Conservation (phyloP, 2,888 invertebrate species). For the Megalurothrips usitatus region DNA sequence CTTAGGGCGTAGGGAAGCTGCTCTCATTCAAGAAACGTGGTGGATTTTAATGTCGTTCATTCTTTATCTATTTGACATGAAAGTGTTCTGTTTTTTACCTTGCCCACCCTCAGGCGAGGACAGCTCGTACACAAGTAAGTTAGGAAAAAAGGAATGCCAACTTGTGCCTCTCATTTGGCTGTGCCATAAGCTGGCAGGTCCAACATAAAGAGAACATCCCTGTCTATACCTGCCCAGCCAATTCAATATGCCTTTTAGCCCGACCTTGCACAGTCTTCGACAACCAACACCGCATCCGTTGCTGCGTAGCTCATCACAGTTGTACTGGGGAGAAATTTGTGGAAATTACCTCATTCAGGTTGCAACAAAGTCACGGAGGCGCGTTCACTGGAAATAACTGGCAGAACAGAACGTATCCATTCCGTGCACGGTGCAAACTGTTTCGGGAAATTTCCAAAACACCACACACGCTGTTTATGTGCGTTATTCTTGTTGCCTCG, state of each 20-base stretch:
- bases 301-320: too few species aligned
- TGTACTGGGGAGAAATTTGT: too few species aligned
- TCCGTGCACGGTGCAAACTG: too few species aligned
- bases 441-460: too few species aligned
- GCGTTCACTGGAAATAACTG: too few species aligned
- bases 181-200: conserved; percentile 1
- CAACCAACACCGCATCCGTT: neutral
- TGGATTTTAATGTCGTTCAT: neutral
- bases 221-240: conserved; percentile 10
- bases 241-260: conserved; percentile 9
- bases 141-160: conserved; percentile 40
- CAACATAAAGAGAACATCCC: neutral
- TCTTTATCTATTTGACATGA: conserved; percentile 10
- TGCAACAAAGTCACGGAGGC: neutral
- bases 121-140: conserved; percentile 62
- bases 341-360: neutral
- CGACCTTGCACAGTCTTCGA: neutral
- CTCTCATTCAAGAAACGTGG: conserved; percentile 28
- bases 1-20: conserved; percentile 2
- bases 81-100: conserved; percentile 31
- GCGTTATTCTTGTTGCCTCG: too few species aligned
- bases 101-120: conserved; percentile 53
- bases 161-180: neutral
- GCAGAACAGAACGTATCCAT: too few species aligned
- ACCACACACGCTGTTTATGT: too few species aligned